A percentile compares a stretch with the other conserved stretches of the same genome.
phyloP scores from a whole-genome alignment of 2,113 vertebrate species.

The Oncorhynchus mykiss region DNA sequence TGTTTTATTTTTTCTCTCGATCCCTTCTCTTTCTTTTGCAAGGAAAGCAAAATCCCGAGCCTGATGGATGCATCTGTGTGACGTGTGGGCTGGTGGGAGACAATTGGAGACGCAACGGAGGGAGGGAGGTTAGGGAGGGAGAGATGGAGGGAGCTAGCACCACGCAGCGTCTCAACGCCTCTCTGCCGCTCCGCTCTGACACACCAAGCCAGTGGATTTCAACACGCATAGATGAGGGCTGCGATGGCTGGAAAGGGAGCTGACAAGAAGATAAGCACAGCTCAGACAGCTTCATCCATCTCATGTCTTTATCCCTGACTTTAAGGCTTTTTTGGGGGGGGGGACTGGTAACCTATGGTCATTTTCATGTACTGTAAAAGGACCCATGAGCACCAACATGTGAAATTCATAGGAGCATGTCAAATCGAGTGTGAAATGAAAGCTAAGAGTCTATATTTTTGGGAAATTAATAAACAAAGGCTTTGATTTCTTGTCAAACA shows the following conservation, averaged over 20 bases:
- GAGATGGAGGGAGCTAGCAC: background rate
- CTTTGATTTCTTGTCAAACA: too few relatives aligned
- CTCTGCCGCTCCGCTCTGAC: background rate
- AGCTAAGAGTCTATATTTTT: too few relatives aligned
- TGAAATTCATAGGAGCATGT: too few relatives aligned
- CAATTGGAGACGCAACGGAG: background rate
- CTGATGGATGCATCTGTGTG: too few relatives aligned
- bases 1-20: too few relatives aligned
- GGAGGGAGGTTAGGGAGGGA: background rate
- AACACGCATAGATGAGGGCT: conserved; percentile 17
- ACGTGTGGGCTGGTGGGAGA: background rate
- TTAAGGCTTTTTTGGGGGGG: background rate
- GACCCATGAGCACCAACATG: too few relatives aligned
- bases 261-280: conserved; percentile 44
- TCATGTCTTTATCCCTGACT: conserved; percentile 25
- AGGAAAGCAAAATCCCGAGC: too few relatives aligned
- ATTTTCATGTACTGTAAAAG: too few relatives aligned
- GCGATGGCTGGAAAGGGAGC: conserved; percentile 12
- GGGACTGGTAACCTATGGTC: too few relatives aligned
- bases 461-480: too few relatives aligned
- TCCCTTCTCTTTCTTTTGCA: background rate
- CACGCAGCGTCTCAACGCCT: background rate
- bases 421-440: too few relatives aligned
- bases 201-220: conserved; percentile 19
- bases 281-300: conserved; percentile 41